Conservation (phyloP, 2,797 vertebrate genomes). For the Crypturellus tataupa region DNA sequence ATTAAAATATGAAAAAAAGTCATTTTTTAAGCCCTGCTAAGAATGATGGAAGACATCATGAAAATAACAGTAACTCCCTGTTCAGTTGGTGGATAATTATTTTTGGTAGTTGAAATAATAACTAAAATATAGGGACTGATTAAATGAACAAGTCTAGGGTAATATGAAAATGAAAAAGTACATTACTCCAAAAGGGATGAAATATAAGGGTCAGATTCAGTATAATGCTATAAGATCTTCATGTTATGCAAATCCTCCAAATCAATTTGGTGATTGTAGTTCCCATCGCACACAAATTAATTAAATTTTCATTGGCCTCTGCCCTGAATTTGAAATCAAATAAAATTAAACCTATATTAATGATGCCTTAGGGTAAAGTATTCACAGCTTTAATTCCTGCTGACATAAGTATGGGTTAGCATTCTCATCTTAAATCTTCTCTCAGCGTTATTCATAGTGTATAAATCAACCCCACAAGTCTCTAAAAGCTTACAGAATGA, state of each 20-base stretch:
- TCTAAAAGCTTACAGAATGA: conserved; percentile 25
- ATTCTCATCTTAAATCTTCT: not conserved
- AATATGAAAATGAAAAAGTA: not conserved
- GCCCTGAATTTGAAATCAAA: conserved; percentile 44
- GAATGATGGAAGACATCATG: not conserved
- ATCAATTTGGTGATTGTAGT: conserved; percentile 2
- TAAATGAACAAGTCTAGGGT: not conserved
- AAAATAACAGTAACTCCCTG: not conserved
- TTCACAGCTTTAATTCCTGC: conserved; percentile 43
- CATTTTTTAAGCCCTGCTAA: not conserved
- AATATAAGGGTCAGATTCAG: not conserved
- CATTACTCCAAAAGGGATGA: not conserved
- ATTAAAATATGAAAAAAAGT: not conserved
- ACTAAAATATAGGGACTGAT: not conserved
- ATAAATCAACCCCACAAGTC: not conserved
- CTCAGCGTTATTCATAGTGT: conserved; percentile 10
- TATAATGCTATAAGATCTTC: not conserved
- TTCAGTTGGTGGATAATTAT: not conserved
- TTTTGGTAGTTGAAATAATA: not conserved
- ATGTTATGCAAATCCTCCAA: conserved; percentile 28
- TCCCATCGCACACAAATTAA: conserved; percentile 47
- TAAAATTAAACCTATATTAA: conserved; percentile 50
- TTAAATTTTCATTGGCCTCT: conserved; percentile 51
- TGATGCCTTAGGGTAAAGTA: not conserved
- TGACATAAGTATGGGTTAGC: not conserved